A percentile compares a stretch with the other conserved stretches of the same genome.
Conservation (phyloP, 92 coral and sea anemone species). For the Paragorgia papillata region DNA sequence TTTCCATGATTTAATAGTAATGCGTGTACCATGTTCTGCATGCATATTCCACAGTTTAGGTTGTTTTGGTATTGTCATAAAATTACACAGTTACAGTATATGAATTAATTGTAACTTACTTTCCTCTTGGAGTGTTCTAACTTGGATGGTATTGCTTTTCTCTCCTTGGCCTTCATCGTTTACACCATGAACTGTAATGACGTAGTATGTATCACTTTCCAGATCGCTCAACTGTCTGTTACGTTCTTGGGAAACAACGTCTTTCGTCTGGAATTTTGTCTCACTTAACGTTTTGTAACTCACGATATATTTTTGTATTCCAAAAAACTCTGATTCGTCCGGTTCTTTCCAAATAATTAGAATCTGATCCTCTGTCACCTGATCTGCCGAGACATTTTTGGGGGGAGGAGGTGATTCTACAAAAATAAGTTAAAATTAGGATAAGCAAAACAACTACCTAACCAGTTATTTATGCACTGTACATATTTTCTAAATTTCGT, state of each 20-base stretch:
- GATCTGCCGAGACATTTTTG: not conserved
- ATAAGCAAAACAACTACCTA: not conserved
- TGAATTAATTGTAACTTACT: no score
- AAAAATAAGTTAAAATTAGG: not conserved
- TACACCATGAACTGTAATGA: slow-evolving; percentile 1
- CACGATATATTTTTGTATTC: not conserved
- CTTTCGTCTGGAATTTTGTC: not conserved
- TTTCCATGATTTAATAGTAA: no score
- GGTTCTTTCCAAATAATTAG: not conserved
- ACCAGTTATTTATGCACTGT: no score
- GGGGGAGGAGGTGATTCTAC: slow-evolving; percentile 14
- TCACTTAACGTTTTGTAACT: not conserved
- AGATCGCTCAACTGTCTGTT: not conserved
- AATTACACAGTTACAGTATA: no score
- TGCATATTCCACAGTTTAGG: no score
- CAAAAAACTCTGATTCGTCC: not conserved
- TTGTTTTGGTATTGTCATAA: no score
- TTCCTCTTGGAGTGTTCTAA: not conserved
- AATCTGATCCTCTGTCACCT: not conserved
- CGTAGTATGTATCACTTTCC: slow-evolving; percentile 8
- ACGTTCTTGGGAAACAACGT: not conserved
- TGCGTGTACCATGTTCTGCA: no score
- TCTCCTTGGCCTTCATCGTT: slow-evolving; percentile 4
- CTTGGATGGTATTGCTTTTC: not conserved
- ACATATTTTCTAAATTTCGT: no score